These are phyloP conservation scores for Hydrocynus forskahlii DNA, from an alignment of 2,797 vertebrate species.

Conservation along the genomic window DNA sequence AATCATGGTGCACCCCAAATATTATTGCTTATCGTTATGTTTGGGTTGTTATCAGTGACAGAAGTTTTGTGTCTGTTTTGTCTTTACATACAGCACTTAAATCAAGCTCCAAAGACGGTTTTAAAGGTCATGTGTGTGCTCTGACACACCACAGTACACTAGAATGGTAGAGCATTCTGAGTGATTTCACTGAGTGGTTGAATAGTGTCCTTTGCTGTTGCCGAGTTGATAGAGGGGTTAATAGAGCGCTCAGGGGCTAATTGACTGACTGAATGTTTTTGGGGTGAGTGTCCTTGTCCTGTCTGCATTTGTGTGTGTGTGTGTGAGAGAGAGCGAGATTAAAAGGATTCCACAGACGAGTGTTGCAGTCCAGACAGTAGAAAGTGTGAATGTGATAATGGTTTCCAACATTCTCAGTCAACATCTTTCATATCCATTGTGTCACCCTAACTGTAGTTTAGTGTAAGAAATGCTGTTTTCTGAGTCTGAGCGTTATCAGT, in stretches of 20 bases:
- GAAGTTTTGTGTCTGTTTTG: too few species aligned
- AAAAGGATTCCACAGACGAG: neutral
- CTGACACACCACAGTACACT: neutral
- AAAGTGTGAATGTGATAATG: neutral
- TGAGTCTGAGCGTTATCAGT: neutral
- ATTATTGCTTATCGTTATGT: too few species aligned
- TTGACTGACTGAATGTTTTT: conserved; percentile 2
- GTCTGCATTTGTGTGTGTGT: neutral
- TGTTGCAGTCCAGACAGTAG: neutral
- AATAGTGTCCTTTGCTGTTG: neutral
- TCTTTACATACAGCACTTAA: neutral
- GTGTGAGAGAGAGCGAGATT: neutral
- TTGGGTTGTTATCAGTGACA: too few species aligned
- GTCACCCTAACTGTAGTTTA: neutral
- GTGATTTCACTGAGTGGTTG: neutral
- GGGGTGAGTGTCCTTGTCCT: neutral
- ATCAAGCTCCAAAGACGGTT: neutral
- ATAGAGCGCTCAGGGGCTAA: conserved; percentile 13
- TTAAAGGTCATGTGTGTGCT: neutral
- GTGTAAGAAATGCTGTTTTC: neutral
- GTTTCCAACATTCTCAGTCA: neutral
- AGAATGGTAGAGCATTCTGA: neutral
- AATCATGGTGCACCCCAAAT: too few species aligned
- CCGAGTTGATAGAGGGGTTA: neutral
- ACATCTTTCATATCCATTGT: neutral